A percentile compares a stretch with the other conserved stretches of the same genome.
These are phyloP conservation scores for Pantherophis alleghaniensis DNA, from an alignment of 2,797 vertebrate species.

Conservation along the genomic window DNA sequence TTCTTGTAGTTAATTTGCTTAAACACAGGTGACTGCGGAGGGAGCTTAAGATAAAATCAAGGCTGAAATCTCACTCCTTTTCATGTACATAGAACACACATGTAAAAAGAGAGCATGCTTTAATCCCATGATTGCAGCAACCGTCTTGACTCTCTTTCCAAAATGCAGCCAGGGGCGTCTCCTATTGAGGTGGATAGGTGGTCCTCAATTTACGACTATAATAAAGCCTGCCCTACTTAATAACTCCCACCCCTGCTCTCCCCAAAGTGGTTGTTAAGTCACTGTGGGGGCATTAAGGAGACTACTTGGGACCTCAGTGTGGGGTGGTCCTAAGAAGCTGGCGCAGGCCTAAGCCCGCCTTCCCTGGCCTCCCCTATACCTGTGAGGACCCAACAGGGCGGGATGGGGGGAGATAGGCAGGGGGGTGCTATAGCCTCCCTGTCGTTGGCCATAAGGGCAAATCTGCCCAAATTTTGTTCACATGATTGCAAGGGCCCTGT, in stretches of 20 bases:
- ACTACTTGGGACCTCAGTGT: too few species aligned
- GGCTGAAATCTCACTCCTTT: background rate
- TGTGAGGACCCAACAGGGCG: background rate
- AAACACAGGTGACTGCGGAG: background rate
- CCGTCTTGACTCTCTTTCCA: background rate
- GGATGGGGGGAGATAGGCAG: too few species aligned
- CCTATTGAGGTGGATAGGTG: background rate
- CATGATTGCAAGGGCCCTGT: background rate
- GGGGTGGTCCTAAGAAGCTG: too few species aligned
- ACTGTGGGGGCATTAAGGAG: too few species aligned
- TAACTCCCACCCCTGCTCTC: too few species aligned
- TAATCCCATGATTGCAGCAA: background rate
- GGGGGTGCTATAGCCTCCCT: background rate
- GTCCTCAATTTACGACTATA: too few species aligned
- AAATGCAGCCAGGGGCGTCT: background rate
- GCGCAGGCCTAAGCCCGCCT: too few species aligned
- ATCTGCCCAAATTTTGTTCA: background rate
- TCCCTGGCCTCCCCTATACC: too few species aligned
- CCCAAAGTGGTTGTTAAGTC: too few species aligned
- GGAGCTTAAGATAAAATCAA: background rate
- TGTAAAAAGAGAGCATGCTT: background rate
- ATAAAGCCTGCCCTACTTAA: too few species aligned
- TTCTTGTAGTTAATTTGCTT: background rate
- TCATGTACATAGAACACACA: background rate
- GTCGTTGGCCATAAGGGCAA: background rate